Conservation (phyloP, 2,888 invertebrate species). For the Limenitis camilla region DNA sequence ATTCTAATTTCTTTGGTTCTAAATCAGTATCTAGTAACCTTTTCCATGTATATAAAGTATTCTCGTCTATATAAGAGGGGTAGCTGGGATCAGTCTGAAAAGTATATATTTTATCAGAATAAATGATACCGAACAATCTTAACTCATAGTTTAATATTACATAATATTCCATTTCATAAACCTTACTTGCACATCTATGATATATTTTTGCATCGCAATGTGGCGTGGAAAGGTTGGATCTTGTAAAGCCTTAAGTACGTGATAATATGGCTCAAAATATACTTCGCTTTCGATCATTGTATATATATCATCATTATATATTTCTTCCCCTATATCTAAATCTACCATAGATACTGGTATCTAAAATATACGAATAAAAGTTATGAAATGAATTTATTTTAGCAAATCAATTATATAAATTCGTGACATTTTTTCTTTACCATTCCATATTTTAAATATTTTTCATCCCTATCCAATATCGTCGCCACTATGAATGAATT, state of each 20-base stretch:
- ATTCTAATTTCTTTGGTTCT: slow-evolving; percentile 24
- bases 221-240: slow-evolving; percentile 64
- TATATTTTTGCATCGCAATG: slow-evolving; percentile 81
- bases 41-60: slow-evolving; percentile 18
- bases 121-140: too few relatives aligned
- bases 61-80: slow-evolving; percentile 36
- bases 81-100: slow-evolving; percentile 36
- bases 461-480: slow-evolving; percentile 73
- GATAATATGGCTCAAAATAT: slow-evolving; percentile 87
- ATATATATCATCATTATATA: slow-evolving; percentile 37
- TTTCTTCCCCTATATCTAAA: slow-evolving; percentile 26
- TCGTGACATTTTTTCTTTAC: slow-evolving; percentile 31
- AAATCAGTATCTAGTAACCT: not conserved
- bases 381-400: not conserved
- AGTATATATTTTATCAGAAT: slow-evolving; percentile 9
- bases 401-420: not conserved
- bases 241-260: slow-evolving; percentile 80
- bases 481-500: slow-evolving; percentile 78
- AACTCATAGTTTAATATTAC: not conserved
- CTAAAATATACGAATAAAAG: slow-evolving; percentile 29
- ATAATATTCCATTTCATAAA: not conserved
- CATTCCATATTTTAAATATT: slow-evolving; percentile 41
- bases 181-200: slow-evolving; percentile 74
- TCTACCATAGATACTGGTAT: slow-evolving; percentile 46
- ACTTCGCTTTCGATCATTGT: slow-evolving; percentile 85